A percentile compares a stretch with the other conserved stretches of the same genome.
phyloP scores from a whole-genome alignment of 2,888 invertebrate species.

The Eubasilissa splendida region DNA sequence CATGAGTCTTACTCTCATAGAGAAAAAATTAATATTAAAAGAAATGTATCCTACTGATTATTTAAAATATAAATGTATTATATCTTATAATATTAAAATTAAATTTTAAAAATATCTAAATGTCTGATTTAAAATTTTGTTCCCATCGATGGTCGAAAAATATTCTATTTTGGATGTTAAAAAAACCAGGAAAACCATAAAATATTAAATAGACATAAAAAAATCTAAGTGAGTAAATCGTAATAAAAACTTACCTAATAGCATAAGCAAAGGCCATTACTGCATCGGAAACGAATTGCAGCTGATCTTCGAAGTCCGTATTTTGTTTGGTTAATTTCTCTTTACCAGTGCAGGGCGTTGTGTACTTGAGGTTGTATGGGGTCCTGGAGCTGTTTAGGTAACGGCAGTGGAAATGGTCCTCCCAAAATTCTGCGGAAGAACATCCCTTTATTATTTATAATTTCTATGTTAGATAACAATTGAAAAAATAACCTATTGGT shows the following conservation, averaged over 20 bases:
- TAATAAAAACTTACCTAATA: slow-evolving; percentile 75
- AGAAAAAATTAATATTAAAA: no score
- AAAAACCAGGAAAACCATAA: no score
- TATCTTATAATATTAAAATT: no score
- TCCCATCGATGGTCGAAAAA: no score
- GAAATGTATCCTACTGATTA: no score
- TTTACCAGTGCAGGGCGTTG: slow-evolving; percentile 80
- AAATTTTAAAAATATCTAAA: no score
- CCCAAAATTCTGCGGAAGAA: slow-evolving; percentile 88
- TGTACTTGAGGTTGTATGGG: slow-evolving; percentile 86
- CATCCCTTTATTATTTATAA: slow-evolving; percentile 2
- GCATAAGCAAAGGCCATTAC: slow-evolving; percentile 96
- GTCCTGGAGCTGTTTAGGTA: slow-evolving; percentile 86
- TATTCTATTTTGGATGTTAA: no score
- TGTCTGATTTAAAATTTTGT: no score
- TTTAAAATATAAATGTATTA: no score
- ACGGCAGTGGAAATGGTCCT: slow-evolving; percentile 92
- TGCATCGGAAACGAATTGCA: slow-evolving; percentile 97
- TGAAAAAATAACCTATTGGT: no score
- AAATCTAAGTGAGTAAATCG: neutral
- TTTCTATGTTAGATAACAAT: neutral
- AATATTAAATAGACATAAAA: no score
- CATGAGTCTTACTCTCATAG: no score
- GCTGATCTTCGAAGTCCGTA: slow-evolving; percentile 91
- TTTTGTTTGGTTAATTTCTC: slow-evolving; percentile 83